Evolutionary conservation across 2,113 vertebrate species (phyloP).

Genomic region (Zosterops lateralis): DNA sequence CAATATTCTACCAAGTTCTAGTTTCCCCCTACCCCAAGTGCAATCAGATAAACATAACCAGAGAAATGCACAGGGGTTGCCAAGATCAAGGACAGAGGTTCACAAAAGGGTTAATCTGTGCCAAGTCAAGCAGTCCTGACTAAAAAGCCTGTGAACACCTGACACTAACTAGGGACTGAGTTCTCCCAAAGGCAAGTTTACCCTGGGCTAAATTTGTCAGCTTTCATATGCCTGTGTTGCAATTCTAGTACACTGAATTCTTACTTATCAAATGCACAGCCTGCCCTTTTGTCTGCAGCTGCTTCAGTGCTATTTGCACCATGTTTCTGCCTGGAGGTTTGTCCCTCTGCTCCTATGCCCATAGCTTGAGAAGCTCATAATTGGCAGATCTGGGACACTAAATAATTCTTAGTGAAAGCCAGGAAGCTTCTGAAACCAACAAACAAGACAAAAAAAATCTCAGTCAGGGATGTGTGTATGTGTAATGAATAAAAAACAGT

Average conservation of each 20-base stretch:
- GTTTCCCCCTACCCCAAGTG: not conserved
- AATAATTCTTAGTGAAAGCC: slow-evolving; percentile 11
- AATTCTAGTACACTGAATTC: not conserved
- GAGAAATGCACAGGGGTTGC: not conserved
- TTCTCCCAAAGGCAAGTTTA: slow-evolving; percentile 19
- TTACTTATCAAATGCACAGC: not conserved
- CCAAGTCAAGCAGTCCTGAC: not conserved
- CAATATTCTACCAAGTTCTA: not conserved
- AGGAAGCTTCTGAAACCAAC: slow-evolving; percentile 28
- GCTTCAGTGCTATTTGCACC: not conserved
- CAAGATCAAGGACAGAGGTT: not conserved
- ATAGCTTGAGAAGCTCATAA: slow-evolving; percentile 7
- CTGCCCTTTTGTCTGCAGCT: slow-evolving; percentile 39
- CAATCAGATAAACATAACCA: not conserved
- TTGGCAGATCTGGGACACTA: slow-evolving; percentile 58
- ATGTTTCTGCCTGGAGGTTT: slow-evolving; percentile 39
- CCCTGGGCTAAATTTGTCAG: slow-evolving; percentile 32
- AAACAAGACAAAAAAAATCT: not conserved
- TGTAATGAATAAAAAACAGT: not conserved
- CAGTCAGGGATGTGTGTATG: not conserved
- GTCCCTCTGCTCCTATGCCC: not conserved
- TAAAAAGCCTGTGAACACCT: not conserved
- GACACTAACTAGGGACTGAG: not conserved
- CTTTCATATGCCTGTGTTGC: slow-evolving; percentile 24
- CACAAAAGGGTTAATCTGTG: slow-evolving; percentile 16